Percentiles rank a stretch among this genome's conserved stretches.
phyloP scores from a whole-genome alignment of 1,140 invertebrate genomes.

The Cepaea nemoralis region DNA sequence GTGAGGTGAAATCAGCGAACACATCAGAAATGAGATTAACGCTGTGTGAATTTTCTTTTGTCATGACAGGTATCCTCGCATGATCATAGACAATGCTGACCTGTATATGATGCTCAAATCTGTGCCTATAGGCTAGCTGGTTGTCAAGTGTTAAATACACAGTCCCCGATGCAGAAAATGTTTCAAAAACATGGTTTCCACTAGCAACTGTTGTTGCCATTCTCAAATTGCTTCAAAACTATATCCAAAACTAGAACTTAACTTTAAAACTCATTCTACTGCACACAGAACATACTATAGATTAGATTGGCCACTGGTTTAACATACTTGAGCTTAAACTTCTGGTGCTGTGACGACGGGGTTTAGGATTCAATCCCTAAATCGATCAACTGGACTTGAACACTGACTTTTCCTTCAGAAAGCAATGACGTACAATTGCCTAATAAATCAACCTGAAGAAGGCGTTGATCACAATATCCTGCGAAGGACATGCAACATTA shows the following conservation, averaged over 20 bases:
- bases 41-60: background rate
- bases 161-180: background rate
- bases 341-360: no score
- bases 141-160: conserved; percentile 16
- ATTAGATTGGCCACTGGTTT: no score
- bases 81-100: background rate
- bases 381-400: background rate
- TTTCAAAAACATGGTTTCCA: conserved; percentile 9
- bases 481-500: no score
- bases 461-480: no score
- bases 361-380: background rate
- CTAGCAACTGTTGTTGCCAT: background rate
- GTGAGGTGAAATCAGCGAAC: background rate
- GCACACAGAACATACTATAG: no score
- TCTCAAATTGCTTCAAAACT: background rate
- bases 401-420: no score
- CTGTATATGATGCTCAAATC: conserved; percentile 1
- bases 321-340: no score
- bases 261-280: background rate
- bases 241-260: no score
- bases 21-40: background rate
- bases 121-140: background rate
- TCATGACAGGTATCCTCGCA: background rate
- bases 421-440: no score
- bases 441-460: no score